Conservation (phyloP, 1,140 invertebrate genomes). For the Aplysia californica region DNA sequence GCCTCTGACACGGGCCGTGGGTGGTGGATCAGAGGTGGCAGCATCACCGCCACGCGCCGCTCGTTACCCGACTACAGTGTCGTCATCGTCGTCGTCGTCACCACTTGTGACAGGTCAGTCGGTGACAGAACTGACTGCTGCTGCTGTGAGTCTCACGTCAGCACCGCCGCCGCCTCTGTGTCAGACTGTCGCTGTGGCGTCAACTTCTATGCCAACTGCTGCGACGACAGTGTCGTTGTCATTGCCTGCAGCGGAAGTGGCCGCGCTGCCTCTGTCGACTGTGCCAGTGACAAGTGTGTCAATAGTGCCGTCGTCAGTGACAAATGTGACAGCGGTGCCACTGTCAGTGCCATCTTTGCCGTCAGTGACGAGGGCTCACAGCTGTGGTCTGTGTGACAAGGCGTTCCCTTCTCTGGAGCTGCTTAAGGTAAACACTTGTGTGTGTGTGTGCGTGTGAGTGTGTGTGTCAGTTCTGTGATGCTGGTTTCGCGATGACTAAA, state of each 20-base stretch:
- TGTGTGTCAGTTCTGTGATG: conserved; percentile 90
- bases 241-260: conserved; percentile 1
- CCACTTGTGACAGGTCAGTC: too few relatives aligned
- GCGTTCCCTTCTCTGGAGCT: background rate
- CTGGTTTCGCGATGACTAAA: conserved; percentile 65
- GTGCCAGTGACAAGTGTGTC: background rate
- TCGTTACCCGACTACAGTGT: too few relatives aligned
- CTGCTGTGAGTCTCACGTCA: background rate
- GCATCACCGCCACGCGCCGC: too few relatives aligned
- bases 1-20: too few relatives aligned
- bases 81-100: too few relatives aligned
- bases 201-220: background rate
- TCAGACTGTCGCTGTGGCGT: background rate
- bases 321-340: too few relatives aligned
- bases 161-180: background rate
- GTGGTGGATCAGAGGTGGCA: too few relatives aligned
- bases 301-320: too few relatives aligned
- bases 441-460: too few relatives aligned
- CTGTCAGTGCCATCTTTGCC: too few relatives aligned
- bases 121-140: background rate
- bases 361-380: too few relatives aligned
- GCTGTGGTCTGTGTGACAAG: conserved; percentile 2
- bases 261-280: background rate
- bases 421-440: background rate
- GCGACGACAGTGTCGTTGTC: background rate